These are phyloP conservation scores for Sinodicranocentrus sp. DNA, from an alignment of 2,888 invertebrate genomes.

Conservation along the genomic window DNA sequence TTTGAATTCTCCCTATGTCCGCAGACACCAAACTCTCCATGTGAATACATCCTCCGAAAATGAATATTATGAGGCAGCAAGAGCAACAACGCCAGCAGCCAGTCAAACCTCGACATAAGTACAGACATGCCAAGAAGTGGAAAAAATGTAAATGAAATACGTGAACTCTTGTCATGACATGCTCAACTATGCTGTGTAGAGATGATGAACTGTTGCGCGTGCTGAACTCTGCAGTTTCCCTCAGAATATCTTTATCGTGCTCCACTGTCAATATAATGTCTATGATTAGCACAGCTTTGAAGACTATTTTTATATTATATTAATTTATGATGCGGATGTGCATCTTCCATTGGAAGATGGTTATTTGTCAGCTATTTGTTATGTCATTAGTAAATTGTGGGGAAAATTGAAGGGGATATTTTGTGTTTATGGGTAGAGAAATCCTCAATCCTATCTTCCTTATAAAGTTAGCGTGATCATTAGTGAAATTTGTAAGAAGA, in stretches of 20 bases:
- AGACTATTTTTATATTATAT: constrained; percentile 1
- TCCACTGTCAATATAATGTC: constrained; percentile 17
- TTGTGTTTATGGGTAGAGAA: background rate
- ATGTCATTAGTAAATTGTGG: constrained; percentile 15
- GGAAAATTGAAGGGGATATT: background rate
- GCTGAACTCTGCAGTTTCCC: constrained; percentile 26
- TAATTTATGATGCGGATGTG: constrained; percentile 62
- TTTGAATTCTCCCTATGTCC: too few relatives aligned
- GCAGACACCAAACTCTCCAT: too few relatives aligned
- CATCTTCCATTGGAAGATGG: constrained; percentile 8
- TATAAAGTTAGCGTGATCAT: background rate
- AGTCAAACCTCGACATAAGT: too few relatives aligned
- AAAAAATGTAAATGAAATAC: constrained; percentile 51
- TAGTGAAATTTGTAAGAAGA: too few relatives aligned
- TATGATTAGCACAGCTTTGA: background rate
- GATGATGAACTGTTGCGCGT: constrained; percentile 48
- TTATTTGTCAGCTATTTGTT: constrained; percentile 3
- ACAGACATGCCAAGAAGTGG: too few relatives aligned
- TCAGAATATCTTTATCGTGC: constrained; percentile 13
- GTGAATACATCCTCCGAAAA: too few relatives aligned
- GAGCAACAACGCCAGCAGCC: too few relatives aligned
- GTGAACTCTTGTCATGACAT: constrained; percentile 57
- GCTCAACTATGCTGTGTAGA: constrained; percentile 1
- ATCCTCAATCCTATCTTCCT: background rate
- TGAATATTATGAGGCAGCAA: too few relatives aligned